Percentiles rank a stretch among this genome's conserved stretches.
Conservation (phyloP, 2,113 vertebrate genomes). For the Saccopteryx bilineata region DNA sequence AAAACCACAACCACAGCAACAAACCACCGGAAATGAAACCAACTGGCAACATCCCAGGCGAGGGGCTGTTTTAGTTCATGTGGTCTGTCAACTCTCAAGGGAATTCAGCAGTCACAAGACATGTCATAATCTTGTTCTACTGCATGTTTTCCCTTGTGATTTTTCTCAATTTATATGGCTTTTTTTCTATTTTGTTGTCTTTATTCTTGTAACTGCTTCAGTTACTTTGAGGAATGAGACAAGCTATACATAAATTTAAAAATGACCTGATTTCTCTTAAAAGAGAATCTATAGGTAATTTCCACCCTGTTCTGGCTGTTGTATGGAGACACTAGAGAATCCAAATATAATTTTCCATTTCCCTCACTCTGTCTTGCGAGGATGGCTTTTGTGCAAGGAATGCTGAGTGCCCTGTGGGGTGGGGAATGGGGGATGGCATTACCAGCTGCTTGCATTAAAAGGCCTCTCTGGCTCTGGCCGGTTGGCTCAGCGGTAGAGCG, state of each 20-base stretch:
- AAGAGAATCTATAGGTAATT: conserved; percentile 44
- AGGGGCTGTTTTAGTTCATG: not conserved
- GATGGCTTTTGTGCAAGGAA: not conserved
- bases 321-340: not conserved
- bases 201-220: conserved; percentile 59
- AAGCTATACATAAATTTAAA: conserved; percentile 71
- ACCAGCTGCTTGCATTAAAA: not conserved
- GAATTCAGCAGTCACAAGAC: not conserved
- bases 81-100: not conserved
- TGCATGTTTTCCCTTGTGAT: not conserved
- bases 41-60: not conserved
- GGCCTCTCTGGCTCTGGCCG: not conserved
- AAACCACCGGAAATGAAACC: not conserved
- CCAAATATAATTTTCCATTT: conserved; percentile 48
- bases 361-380: not conserved
- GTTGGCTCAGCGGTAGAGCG: no score
- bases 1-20: conserved; percentile 20
- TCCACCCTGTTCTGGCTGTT: not conserved
- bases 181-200: conserved; percentile 46
- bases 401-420: not conserved
- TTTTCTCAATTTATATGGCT: not conserved
- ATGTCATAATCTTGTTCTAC: conserved; percentile 12
- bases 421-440: accelerated
- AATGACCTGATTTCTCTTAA: conserved; percentile 59
- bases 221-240: conserved; percentile 73